Evolutionary conservation across 2,888 invertebrate species (phyloP).

Genomic region (Drosophila helvetica): DNA sequence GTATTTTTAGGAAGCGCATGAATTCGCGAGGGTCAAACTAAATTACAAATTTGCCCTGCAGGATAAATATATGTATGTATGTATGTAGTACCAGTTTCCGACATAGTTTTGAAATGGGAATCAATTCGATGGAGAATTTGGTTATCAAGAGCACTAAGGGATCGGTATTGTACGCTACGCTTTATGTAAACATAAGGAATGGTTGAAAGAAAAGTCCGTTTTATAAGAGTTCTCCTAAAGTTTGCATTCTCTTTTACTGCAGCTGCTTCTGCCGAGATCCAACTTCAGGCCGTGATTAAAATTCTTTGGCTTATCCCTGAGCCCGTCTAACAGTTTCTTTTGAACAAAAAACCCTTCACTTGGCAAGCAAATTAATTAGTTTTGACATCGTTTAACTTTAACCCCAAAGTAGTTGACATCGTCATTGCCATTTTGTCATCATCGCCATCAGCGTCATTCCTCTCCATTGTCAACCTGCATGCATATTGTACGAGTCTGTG

Average conservation of each 20-base stretch:
- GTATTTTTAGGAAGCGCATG: too few relatives aligned
- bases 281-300: neutral
- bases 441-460: conserved; percentile 23
- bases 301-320: conserved; percentile 9
- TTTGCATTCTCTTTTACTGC: neutral
- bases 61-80: too few relatives aligned
- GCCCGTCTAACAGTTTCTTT: conserved; percentile 7
- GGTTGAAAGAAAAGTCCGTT: too few relatives aligned
- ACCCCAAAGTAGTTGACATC: conserved; percentile 37
- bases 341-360: conserved; percentile 20
- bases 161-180: too few relatives aligned
- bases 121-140: too few relatives aligned
- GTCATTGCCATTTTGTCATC: conserved; percentile 22
- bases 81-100: too few relatives aligned
- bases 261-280: neutral
- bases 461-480: conserved; percentile 39
- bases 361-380: conserved; percentile 36
- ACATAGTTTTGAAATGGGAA: too few relatives aligned
- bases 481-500: neutral
- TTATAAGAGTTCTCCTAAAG: too few relatives aligned
- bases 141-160: too few relatives aligned
- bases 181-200: too few relatives aligned
- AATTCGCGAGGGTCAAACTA: too few relatives aligned
- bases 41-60: too few relatives aligned
- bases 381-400: conserved; percentile 42